A percentile compares a stretch with the other conserved stretches of the same genome.
phyloP scores from a whole-genome alignment of 92 coral and sea anemone genomes.

The Porites rus region DNA sequence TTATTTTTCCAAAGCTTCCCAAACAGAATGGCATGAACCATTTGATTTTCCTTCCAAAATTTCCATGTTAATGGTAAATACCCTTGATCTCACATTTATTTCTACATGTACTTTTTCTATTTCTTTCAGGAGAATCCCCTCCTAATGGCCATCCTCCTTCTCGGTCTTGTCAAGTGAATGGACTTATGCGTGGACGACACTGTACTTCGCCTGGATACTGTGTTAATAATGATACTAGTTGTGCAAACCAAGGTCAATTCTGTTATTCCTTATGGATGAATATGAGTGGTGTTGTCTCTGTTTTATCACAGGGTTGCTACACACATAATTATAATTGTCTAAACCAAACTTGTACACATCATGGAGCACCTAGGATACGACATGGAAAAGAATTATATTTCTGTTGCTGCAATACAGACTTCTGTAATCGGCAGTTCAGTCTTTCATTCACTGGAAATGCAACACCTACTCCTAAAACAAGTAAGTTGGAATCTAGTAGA shows the following conservation, averaged over 20 bases:
- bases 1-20: no score
- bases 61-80: no score
- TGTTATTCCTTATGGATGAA: slow-evolving; percentile 85
- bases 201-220: not conserved
- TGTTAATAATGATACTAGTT: not conserved
- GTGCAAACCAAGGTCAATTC: not conserved
- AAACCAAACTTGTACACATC: no score
- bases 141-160: no score
- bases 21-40: no score
- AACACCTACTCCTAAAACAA: not conserved
- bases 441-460: not conserved
- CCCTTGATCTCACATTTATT: no score
- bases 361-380: not conserved
- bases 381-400: not conserved
- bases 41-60: no score
- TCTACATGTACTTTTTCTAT: no score
- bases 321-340: not conserved
- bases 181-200: not conserved
- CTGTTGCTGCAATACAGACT: slow-evolving; percentile 72
- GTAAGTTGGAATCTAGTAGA: not conserved
- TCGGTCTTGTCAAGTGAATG: not conserved
- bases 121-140: no score
- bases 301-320: slow-evolving; percentile 65
- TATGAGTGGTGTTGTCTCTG: slow-evolving; percentile 22
- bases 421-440: slow-evolving; percentile 77